Percentiles rank a stretch among this genome's conserved stretches.
Evolutionary conservation across 2,113 vertebrate genomes (phyloP).

Genomic region (Potamarius usumacintae): DNA sequence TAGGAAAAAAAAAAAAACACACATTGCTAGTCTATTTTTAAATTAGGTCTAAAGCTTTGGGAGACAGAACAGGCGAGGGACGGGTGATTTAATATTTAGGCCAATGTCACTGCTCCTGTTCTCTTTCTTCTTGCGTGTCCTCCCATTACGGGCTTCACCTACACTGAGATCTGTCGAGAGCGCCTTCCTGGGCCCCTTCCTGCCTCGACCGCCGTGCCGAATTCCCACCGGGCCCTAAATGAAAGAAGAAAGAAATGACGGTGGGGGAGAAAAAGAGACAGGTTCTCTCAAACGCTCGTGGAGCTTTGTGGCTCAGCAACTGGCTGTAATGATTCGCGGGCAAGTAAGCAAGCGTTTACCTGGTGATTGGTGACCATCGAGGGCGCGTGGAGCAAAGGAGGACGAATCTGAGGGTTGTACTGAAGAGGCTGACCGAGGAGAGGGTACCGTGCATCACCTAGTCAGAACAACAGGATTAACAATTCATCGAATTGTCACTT

Average conservation of each 20-base stretch:
- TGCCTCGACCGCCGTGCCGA: constrained; percentile 85
- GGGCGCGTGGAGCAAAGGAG: constrained; percentile 83
- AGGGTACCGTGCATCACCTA: constrained; percentile 91
- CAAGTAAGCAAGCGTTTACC: not conserved
- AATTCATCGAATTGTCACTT: not conserved
- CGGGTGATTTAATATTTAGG: not conserved
- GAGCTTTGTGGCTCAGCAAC: not conserved
- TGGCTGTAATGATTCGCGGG: not conserved
- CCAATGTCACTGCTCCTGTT: constrained; percentile 1
- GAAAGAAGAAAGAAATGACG: constrained; percentile 7
- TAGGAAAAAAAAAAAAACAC: not conserved
- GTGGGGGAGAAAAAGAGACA: not conserved
- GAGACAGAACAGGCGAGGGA: not conserved
- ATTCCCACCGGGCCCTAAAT: constrained; percentile 83
- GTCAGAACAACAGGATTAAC: not conserved
- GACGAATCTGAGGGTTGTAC: constrained; percentile 81
- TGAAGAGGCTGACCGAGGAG: constrained; percentile 92
- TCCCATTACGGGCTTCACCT: constrained; percentile 81
- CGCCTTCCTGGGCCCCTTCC: constrained; percentile 85
- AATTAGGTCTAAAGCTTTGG: constrained; percentile 23
- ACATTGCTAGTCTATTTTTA: not conserved
- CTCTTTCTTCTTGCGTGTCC: not conserved
- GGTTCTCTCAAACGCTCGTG: not conserved
- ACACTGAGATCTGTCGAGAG: constrained; percentile 91
- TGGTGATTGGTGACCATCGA: constrained; percentile 82